A percentile compares a stretch with the other conserved stretches of the same genome.
Conservation (phyloP, 2,113 vertebrate species). For the Dasyornis broadbenti region DNA sequence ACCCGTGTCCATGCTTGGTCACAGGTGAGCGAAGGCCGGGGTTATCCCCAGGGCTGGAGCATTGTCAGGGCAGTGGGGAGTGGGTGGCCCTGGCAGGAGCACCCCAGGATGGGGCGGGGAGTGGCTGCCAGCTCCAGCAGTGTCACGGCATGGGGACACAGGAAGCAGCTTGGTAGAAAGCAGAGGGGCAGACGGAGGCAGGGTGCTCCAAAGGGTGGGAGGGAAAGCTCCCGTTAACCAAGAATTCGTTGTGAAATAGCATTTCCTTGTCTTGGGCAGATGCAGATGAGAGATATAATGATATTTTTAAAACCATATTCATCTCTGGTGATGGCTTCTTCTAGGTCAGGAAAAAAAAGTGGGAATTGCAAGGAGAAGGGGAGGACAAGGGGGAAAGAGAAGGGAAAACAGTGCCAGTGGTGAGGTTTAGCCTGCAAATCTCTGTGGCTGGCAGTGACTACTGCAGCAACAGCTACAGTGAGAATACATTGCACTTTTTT, state of each 20-base stretch:
- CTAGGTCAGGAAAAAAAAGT: background rate
- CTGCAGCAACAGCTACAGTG: constrained; percentile 1
- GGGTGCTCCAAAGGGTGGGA: background rate
- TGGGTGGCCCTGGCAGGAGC: accelerated
- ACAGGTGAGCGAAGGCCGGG: too few species aligned
- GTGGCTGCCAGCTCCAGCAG: background rate
- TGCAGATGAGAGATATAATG: background rate
- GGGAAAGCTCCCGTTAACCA: background rate
- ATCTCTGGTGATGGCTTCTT: background rate
- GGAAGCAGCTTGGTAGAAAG: background rate
- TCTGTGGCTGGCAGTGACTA: background rate
- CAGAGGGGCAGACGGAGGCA: background rate
- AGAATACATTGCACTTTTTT: constrained; percentile 36
- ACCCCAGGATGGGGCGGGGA: accelerated
- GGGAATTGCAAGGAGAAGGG: background rate
- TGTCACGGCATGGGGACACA: accelerated
- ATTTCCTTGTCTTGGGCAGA: background rate
- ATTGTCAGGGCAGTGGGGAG: background rate
- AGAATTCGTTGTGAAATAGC: background rate
- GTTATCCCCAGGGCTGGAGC: background rate
- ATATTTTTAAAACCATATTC: background rate
- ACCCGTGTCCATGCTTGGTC: background rate
- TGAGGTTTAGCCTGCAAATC: background rate
- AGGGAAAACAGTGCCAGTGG: background rate
- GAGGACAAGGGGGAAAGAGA: background rate